Base-by-base conservation (phyloP, 2,797 vertebrate species). In the Muraenolepis orangiensis region DNA sequence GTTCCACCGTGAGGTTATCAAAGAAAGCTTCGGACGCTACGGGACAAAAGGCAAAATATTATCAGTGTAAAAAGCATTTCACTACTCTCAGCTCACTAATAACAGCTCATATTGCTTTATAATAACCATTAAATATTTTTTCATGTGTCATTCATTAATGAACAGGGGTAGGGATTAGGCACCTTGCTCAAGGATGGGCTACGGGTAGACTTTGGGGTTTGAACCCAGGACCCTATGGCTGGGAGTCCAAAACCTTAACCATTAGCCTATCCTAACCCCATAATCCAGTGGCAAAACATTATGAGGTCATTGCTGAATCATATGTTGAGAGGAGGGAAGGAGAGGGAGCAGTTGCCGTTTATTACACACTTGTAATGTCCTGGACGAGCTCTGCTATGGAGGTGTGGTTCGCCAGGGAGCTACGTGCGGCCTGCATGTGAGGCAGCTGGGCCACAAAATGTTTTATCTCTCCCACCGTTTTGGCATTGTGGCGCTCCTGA, bases 391-490 rank as follows among this genome's bases (percentile, higher is more conserved):
- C 98, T 0, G 98, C 98, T 3, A 99, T 95, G 0, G 98, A 99
- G 0, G 98, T 99, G 89, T 99, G 98, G 88, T 99, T 99, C 0
- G 98, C 98, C n/a, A 99, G 91, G 0, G 98, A 99, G 81, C 95
- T 96, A 18, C 97, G 90, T 0, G 97, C 97, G 0, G 98, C 98
- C 86, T 99, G 98, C 98, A 99, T 99, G 89, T 99, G 98, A 2
- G 98, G 98, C 83, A 99, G 32, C 93, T 99, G 97, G 0, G 98
- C 98, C 32, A 99, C 98, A 83, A 99, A 99, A 91, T 98, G 97
- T 90, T 99, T 99, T 72, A 99, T 99, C 89, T 99, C 98, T 0
- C 98, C 98, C 3, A 99, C 98, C 0, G 98, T 99, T 91, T 98
- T 99, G 0, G 98, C 98, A 0, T 98, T 97, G 86, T 99, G 98